Base-by-base conservation (phyloP, 2,888 invertebrate species). In the Amiota mariae region DNA sequence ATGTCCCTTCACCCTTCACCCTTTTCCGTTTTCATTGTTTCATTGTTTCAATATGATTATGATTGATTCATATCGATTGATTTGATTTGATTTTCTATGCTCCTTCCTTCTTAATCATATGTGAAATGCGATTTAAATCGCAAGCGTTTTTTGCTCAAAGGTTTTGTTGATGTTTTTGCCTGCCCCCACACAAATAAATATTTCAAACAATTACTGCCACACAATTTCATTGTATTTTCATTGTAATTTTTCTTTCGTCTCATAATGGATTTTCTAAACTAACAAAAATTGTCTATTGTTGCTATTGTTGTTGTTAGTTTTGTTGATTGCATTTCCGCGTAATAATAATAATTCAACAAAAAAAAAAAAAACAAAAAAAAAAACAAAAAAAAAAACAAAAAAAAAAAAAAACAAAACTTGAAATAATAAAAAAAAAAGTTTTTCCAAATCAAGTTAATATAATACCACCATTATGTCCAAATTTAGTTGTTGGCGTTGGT, bases 391-490 rank as follows among this genome's bases (percentile, higher is more conserved):
- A 36, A 36, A 36, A 2, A 36, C n/a, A n/a, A 68, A 79, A 68
- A 78, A 36, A 36, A 36, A 4, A 36, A 0, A 36, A 36, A 6
- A n/a, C n/a, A n/a, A 6, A 36, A 36, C n/a, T n/a, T n/a, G 3
- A 6, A 36, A 2, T 0, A 36, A 36, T 6, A 36, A 36, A 2
- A 36, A 36, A 36, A 36, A 36, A 2, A 36, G 83, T 85, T 83
- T 83, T 86, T 77, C 85, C 85, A 83, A 85, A 82, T 85, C 83
- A 82, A 83, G 83, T 85, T 81, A 85, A 80, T 83, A 77, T 82
- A 85, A 85, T 85, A 71, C 78, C 54, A 68, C 51, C 67, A 68
- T 68, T 75, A 79, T 80, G 75, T 73, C 77, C 80, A 75, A 77
- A 72, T 54, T 63, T 51, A 71, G 71, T 73, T 70, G 71, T 71